Evolutionary conservation across 2,888 invertebrate species (phyloP), one percentile per base, ranked within the genome.

Genomic region (Lasiommata megera): DNA sequence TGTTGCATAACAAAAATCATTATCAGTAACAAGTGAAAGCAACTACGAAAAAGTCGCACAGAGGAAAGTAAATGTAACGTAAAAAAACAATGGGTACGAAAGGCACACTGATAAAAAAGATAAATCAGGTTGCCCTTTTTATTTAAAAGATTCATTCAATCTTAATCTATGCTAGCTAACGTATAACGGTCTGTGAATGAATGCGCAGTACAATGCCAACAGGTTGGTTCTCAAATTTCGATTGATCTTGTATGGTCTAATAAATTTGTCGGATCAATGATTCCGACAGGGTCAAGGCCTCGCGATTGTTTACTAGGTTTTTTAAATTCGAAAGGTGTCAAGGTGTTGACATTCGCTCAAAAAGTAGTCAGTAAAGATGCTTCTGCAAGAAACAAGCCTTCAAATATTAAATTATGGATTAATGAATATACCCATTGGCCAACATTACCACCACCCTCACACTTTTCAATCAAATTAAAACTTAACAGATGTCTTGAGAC

Each of bases 221-320:
- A 29, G 28, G 51, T 51, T 16, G 7, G 17, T 3, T 51, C 38
- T 51, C 51, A 51, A n/a, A 40, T 51, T 29, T 29, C 28, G 18
- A 23, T 40, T 52, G 28, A 50, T 52, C 34, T 18, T 9, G 37
- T 44, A 29, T 52, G 31, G 16, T 55, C 16, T 17, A 28, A 34
- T 40, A 8, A 41, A 41, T 56, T 37, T 41, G 29, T 37, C 34
- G 37, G 38, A 55, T 55, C 46, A 40, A 29, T 40, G 28, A 14
- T 44, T 44, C 37, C 14, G 56, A 44, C 56, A 56, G 29, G 50
- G 56, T 56, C 56, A 56, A 43, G 50, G 50, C 37, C 23, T 23
- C 12, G 37, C 36, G 48, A 37, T 40, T 51, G 18, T 43, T 56
- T 51, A 51, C 40, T 11, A 5, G 38, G n/a, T 29, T 40, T 51